Percentiles rank a stretch among this genome's conserved stretches.
Conservation (phyloP, 2,113 vertebrate genomes). For the Vidua macroura region DNA sequence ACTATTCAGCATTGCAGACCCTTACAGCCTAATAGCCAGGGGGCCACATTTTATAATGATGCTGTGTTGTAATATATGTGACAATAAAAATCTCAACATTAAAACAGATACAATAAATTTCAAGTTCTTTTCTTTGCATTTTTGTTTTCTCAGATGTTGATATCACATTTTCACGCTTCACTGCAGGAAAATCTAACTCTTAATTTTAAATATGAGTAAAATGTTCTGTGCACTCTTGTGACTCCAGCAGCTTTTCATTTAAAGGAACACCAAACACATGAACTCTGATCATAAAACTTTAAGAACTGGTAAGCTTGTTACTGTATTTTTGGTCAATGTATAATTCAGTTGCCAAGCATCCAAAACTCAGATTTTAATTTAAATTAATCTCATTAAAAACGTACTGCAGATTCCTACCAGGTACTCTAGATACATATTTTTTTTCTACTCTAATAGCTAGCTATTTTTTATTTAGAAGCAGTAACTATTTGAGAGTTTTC, state of each 20-base stretch:
- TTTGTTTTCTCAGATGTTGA: not conserved
- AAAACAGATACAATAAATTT: not conserved
- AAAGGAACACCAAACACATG: not conserved
- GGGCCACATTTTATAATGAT: not conserved
- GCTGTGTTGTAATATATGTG: not conserved
- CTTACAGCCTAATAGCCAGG: not conserved
- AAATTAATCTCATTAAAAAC: not conserved
- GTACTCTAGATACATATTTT: not conserved
- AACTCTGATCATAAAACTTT: not conserved
- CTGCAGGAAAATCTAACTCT: not conserved
- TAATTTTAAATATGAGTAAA: not conserved
- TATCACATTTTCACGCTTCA: not conserved
- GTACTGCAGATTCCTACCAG: not conserved
- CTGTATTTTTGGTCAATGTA: not conserved
- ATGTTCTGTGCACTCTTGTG: not conserved
- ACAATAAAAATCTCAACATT: not conserved
- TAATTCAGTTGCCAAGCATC: not conserved
- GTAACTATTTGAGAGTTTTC: not conserved
- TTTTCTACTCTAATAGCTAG: not conserved
- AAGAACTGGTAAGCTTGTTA: not conserved
- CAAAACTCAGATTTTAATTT: not conserved
- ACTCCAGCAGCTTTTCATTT: not conserved
- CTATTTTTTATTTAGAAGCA: not conserved
- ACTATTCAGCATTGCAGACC: not conserved
- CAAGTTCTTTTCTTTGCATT: not conserved